phyloP scores from a whole-genome alignment of 2,888 invertebrate species.

The Hyposoter dolosus region DNA sequence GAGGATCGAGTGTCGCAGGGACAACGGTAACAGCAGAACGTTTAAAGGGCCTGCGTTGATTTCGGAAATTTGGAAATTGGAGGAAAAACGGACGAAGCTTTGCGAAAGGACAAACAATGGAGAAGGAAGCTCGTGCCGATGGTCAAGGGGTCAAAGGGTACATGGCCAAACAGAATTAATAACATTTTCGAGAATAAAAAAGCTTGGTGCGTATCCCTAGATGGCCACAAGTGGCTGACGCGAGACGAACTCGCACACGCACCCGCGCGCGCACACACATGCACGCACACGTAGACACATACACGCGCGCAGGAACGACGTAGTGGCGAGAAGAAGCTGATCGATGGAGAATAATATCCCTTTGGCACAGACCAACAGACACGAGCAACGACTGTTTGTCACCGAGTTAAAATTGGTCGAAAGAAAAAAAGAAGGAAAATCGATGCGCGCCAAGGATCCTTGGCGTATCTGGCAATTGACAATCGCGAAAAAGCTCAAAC shows the following conservation, averaged over 20 bases:
- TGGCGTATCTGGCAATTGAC: background rate
- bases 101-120: background rate
- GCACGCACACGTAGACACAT: slow-evolving; percentile 49
- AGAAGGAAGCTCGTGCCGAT: background rate
- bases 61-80: background rate
- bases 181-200: slow-evolving; percentile 23
- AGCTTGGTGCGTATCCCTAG: slow-evolving; percentile 72
- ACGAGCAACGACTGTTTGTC: slow-evolving; percentile 51
- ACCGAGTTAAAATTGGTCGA: slow-evolving; percentile 34
- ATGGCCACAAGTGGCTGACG: slow-evolving; percentile 82
- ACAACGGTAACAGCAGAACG: slow-evolving; percentile 50
- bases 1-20: slow-evolving; percentile 26
- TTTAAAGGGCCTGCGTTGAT: slow-evolving; percentile 53
- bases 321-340: slow-evolving; percentile 69
- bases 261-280: slow-evolving; percentile 61
- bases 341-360: slow-evolving; percentile 77
- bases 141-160: background rate
- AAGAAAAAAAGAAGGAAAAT: slow-evolving; percentile 23
- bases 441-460: background rate
- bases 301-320: slow-evolving; percentile 7
- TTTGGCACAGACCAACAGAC: slow-evolving; percentile 60
- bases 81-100: background rate
- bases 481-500: background rate
- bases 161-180: background rate
- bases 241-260: slow-evolving; percentile 70